Conservation (phyloP, 2,113 vertebrate genomes). For the Dipodomys stephensi region DNA sequence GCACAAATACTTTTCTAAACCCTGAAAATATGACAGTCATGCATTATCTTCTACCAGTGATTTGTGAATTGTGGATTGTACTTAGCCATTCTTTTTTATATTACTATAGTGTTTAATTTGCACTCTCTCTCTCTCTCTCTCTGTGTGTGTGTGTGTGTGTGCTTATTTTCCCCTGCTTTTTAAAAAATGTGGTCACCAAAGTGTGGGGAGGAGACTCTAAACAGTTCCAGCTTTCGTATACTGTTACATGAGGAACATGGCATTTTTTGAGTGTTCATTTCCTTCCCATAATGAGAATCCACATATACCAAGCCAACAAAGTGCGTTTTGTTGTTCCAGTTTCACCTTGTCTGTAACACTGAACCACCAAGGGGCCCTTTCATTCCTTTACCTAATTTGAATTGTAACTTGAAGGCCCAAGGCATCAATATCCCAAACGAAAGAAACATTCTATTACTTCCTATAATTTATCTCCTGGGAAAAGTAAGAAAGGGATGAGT, state of each 20-base stretch:
- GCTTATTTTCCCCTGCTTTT: constrained; percentile 9
- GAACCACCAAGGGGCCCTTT: constrained; percentile 46
- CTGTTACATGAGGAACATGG: background rate
- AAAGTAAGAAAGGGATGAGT: background rate
- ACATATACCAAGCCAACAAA: constrained; percentile 43
- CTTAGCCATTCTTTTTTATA: background rate
- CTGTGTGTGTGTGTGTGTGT: background rate
- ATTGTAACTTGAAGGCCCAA: constrained; percentile 56
- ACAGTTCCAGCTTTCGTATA: constrained; percentile 9
- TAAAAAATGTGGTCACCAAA: background rate
- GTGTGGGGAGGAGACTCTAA: background rate
- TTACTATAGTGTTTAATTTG: background rate
- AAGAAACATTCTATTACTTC: constrained; percentile 28
- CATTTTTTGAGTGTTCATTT: background rate
- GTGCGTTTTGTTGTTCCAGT: constrained; percentile 45
- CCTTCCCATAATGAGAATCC: constrained; percentile 22
- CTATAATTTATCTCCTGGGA: constrained; percentile 24
- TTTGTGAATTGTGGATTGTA: background rate
- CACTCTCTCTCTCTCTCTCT: background rate
- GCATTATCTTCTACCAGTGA: background rate
- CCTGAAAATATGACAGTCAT: background rate
- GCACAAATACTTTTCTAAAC: background rate
- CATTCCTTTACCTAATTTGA: constrained; percentile 41
- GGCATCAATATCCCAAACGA: background rate
- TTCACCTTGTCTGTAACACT: constrained; percentile 67